A percentile compares a stretch with the other conserved stretches of the same genome.
Evolutionary conservation across 2,797 vertebrate genomes (phyloP).

Genomic region (Gobionotothen gibberifrons): DNA sequence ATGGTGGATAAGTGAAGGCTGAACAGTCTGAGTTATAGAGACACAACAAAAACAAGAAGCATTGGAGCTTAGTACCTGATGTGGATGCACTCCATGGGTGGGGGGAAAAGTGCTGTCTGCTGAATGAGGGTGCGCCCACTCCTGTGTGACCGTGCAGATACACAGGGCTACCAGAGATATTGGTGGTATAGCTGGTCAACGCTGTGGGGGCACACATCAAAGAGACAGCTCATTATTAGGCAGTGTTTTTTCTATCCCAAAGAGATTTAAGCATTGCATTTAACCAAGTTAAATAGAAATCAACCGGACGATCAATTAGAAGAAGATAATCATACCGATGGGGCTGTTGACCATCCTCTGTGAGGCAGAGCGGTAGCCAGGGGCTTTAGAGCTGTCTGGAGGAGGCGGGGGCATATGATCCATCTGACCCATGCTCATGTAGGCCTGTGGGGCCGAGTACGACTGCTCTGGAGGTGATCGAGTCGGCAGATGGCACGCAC

Average conservation of each 20-base stretch:
- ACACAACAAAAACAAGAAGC: background rate
- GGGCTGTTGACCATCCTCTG: constrained; percentile 95
- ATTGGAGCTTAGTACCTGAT: constrained; percentile 86
- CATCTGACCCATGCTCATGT: constrained; percentile 92
- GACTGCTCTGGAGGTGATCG: constrained; percentile 92
- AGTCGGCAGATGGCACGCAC: constrained; percentile 91
- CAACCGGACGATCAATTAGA: background rate
- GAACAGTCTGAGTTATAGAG: background rate
- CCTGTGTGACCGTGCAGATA: constrained; percentile 92
- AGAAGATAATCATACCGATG: constrained; percentile 83
- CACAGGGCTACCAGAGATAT: constrained; percentile 95
- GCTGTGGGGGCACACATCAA: constrained; percentile 85
- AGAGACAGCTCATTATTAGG: constrained; percentile 26
- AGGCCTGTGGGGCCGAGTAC: constrained; percentile 90
- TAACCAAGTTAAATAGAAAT: background rate
- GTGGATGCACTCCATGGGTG: constrained; percentile 98
- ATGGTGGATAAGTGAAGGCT: background rate
- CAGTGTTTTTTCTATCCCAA: background rate
- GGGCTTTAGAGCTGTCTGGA: constrained; percentile 94
- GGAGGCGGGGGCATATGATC: constrained; percentile 88
- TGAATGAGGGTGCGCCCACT: constrained; percentile 95
- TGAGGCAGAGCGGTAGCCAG: constrained; percentile 93
- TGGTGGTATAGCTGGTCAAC: constrained; percentile 94
- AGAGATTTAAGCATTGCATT: background rate
- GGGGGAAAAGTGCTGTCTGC: constrained; percentile 99